Conservation (phyloP, 2,797 vertebrate species). For the Kryptolebias ocellatus region DNA sequence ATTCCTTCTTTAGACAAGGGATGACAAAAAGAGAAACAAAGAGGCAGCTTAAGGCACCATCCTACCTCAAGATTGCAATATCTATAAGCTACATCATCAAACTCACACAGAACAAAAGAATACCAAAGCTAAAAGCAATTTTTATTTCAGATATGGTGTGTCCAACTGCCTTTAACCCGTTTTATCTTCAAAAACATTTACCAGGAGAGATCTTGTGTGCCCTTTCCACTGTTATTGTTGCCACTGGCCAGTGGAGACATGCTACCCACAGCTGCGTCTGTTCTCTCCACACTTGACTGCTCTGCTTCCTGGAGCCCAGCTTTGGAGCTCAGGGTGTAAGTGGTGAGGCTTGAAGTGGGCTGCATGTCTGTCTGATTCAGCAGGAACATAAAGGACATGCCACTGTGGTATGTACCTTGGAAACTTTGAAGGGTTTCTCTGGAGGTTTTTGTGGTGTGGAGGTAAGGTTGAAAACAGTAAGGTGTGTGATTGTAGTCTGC, state of each 20-base stretch:
- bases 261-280: conserved; percentile 73
- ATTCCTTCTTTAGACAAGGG: neutral
- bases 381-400: conserved; percentile 55
- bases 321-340: conserved; percentile 74
- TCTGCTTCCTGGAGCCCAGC: conserved; percentile 69
- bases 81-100: conserved; percentile 14
- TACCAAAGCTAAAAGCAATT: neutral
- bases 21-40: conserved; percentile 3
- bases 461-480: conserved; percentile 42
- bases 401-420: conserved; percentile 51
- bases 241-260: conserved; percentile 72
- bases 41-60: neutral
- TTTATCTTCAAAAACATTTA: conserved; percentile 23
- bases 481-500: conserved; percentile 45
- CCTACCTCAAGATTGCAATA: conserved; percentile 1
- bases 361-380: conserved; percentile 68
- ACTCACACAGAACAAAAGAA: neutral
- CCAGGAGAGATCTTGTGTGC: conserved; percentile 24
- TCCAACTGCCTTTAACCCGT: conserved; percentile 17
- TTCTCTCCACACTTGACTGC: conserved; percentile 74
- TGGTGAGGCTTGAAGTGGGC: conserved; percentile 62
- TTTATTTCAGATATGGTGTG: neutral
- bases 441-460: conserved; percentile 38
- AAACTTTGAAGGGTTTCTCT: conserved; percentile 50
- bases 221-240: conserved; percentile 56